A percentile compares a stretch with the other conserved stretches of the same genome.
These are phyloP conservation scores for Zoanthus sociatus DNA, from an alignment of 92 coral and sea anemone species.

Conservation along the genomic window DNA sequence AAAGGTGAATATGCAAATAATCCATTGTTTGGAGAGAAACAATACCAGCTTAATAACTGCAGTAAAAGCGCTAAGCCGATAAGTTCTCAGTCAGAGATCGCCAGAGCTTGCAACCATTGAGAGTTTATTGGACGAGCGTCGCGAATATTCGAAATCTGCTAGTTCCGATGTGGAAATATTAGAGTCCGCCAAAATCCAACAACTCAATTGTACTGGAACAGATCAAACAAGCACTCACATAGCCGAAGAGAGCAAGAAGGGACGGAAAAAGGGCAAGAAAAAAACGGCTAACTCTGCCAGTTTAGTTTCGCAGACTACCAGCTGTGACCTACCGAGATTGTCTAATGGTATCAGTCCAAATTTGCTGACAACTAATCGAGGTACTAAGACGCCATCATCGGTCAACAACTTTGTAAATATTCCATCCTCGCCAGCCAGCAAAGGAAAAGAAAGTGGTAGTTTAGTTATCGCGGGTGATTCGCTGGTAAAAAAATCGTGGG, in stretches of 20 bases:
- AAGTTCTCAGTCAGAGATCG: conserved; percentile 42
- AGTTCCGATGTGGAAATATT: conserved; percentile 8
- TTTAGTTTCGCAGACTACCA: conserved; percentile 9
- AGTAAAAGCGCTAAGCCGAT: conserved; percentile 33
- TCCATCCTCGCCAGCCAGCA: conserved; percentile 9
- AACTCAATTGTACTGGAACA: conserved; percentile 22
- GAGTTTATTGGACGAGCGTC: conserved; percentile 37
- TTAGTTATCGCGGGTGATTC: background rate
- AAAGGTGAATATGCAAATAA: conserved; percentile 27
- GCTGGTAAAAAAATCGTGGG: background rate
- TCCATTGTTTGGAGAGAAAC: conserved; percentile 34
- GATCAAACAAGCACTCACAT: conserved; percentile 29
- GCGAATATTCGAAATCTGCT: conserved; percentile 6
- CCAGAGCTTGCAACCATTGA: conserved; percentile 27
- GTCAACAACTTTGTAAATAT: conserved; percentile 19
- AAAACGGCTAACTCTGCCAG: conserved; percentile 27
- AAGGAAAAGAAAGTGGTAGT: conserved; percentile 8
- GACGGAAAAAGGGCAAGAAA: conserved; percentile 33
- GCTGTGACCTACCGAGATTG: conserved; percentile 29
- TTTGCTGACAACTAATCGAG: conserved; percentile 10
- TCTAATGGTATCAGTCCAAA: conserved; percentile 17
- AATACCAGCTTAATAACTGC: conserved; percentile 30
- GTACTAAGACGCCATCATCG: conserved; percentile 20
- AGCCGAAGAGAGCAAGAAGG: conserved; percentile 23
- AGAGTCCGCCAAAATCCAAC: conserved; percentile 28